Conservation (phyloP, 2,888 invertebrate species). For the Hydriomena furcata region DNA sequence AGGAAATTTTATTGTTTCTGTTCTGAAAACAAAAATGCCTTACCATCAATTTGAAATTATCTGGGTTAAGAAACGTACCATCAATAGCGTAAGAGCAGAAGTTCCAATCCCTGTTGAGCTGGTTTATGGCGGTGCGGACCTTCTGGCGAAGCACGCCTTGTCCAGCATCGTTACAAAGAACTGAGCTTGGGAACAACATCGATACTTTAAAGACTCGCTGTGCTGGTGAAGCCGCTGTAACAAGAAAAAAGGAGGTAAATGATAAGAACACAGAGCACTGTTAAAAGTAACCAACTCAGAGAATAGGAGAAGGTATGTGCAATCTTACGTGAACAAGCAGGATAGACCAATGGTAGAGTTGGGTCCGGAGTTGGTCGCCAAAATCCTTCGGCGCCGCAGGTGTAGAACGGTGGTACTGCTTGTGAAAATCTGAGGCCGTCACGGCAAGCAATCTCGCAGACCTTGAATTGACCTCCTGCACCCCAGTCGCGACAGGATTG, state of each 20-base stretch:
- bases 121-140: constrained; percentile 94
- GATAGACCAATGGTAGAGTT: constrained; percentile 91
- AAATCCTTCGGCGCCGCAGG: constrained; percentile 98
- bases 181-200: constrained; percentile 98
- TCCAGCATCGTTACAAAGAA: constrained; percentile 97
- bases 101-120: constrained; percentile 97
- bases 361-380: constrained; percentile 96
- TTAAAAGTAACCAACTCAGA: neutral
- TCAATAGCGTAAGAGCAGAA: constrained; percentile 96
- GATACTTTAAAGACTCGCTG: constrained; percentile 96
- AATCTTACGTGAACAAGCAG: constrained; percentile 94
- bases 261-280: neutral
- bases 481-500: constrained; percentile 98
- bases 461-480: constrained; percentile 97
- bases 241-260: neutral
- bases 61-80: constrained; percentile 76
- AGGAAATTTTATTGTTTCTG: neutral
- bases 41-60: neutral
- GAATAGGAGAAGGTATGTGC: neutral
- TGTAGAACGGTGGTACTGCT: constrained; percentile 97
- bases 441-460: constrained; percentile 95
- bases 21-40: neutral
- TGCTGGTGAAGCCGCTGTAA: constrained; percentile 92
- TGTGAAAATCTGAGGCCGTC: constrained; percentile 95
- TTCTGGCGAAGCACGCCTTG: constrained; percentile 95